Conservation (phyloP, 1,140 invertebrate species). For the Euura saliciscinereae region DNA sequence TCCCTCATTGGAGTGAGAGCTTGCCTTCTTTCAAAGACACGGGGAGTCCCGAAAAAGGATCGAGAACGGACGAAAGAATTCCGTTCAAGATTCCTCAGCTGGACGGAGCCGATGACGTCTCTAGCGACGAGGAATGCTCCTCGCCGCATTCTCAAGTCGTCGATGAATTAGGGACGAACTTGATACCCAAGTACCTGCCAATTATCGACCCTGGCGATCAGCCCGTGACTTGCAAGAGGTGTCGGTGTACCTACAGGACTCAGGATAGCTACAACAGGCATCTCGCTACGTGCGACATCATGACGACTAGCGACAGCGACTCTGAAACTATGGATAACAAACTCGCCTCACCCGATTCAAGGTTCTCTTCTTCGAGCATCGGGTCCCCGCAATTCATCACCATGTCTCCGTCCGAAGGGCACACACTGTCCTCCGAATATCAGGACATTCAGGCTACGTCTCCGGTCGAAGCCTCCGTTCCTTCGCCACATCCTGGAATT, state of each 20-base stretch:
- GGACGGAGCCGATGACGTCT: slow-evolving; percentile 76
- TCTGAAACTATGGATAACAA: slow-evolving; percentile 60
- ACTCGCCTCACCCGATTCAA: slow-evolving; percentile 44
- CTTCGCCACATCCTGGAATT: slow-evolving; percentile 48
- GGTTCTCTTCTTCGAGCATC: slow-evolving; percentile 38
- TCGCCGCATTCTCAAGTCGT: slow-evolving; percentile 34
- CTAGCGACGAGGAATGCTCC: slow-evolving; percentile 55
- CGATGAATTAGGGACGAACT: slow-evolving; percentile 46
- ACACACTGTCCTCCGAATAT: slow-evolving; percentile 46
- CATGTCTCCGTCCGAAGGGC: slow-evolving; percentile 51
- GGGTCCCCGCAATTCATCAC: slow-evolving; percentile 49
- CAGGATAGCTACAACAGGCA: slow-evolving; percentile 86
- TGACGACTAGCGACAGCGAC: slow-evolving; percentile 79
- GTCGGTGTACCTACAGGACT: slow-evolving; percentile 88
- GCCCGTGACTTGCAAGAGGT: slow-evolving; percentile 85
- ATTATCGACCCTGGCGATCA: slow-evolving; percentile 58
- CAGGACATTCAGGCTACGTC: slow-evolving; percentile 51
- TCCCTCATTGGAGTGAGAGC: slow-evolving; percentile 49
- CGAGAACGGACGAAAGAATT: slow-evolving; percentile 36
- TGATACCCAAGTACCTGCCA: slow-evolving; percentile 42
- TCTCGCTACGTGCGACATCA: slow-evolving; percentile 76
- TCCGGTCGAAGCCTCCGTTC: slow-evolving; percentile 49
- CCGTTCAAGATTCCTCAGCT: slow-evolving; percentile 69
- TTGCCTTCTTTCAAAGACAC: slow-evolving; percentile 13
- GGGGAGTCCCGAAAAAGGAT: slow-evolving; percentile 24